phyloP scores from a whole-genome alignment of 2,113 vertebrate genomes.

The Anhinga rufa region DNA sequence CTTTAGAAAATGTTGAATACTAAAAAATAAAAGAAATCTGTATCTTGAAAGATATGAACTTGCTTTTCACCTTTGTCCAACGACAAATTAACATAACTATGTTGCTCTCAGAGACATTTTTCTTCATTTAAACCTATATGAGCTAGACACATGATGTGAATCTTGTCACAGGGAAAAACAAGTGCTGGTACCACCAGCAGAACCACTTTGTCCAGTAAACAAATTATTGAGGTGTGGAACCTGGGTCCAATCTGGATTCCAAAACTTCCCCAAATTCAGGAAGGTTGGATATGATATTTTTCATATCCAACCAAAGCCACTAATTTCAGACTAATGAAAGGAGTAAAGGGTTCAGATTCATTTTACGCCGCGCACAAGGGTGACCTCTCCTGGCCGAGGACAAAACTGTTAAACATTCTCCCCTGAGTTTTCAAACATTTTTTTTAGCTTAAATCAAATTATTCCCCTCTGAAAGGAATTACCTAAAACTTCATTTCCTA shows the following conservation, averaged over 20 bases:
- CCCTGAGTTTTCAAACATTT: neutral
- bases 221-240: neutral
- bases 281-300: neutral
- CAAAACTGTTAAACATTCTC: neutral
- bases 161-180: neutral
- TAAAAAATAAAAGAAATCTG: neutral
- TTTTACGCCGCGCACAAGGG: neutral
- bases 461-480: neutral
- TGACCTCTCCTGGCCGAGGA: slow-evolving; percentile 51
- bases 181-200: neutral
- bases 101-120: neutral
- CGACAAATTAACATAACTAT: neutral
- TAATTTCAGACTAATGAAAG: neutral
- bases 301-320: neutral
- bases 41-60: neutral
- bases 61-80: neutral
- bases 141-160: neutral
- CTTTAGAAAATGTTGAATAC: neutral
- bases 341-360: neutral
- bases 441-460: neutral
- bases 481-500: neutral
- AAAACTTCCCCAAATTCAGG: neutral
- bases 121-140: neutral
- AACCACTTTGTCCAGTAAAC: neutral
- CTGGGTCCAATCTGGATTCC: neutral